Evolutionary conservation across 2,113 vertebrate species (phyloP), one percentile per base, ranked within the genome.

Genomic region (Danionella cerebrum): DNA sequence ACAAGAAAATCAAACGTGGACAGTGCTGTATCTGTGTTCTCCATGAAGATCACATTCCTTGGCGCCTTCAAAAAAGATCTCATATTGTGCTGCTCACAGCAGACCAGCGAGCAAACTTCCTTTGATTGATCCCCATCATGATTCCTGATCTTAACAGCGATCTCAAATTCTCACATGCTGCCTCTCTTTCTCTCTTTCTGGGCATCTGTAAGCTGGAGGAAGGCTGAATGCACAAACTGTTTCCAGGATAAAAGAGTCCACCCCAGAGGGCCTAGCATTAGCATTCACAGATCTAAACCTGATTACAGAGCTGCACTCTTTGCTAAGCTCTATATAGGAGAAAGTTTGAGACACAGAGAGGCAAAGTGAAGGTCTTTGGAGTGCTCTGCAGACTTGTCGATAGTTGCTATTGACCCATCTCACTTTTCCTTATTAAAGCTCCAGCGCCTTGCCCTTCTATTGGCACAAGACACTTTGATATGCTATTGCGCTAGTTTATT

Each of bases 341-440:
- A 63, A 63, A 39, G 38, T 50, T 41, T 41, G 42, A 45, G 22
- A 33, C 9, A 48, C 24, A 38, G 36, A 45, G 33, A 14, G 27
- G 21, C 16, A 7, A 67, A 60, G 50, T 31, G 45, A 67, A 50
- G 29, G 58, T 45, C 31, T 27, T 86, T 85, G 29, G 29, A 63
- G 38, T n/a, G 65, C 75, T 82, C 78, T 71, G 78, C 52, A 39
- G 70, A 72, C 76, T 77, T 22, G 39, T 87, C 85, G 71, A 86
- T 86, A 83, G 60, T 67, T 53, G 39, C 55, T 84, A 88, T 85
- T 84, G 84, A 87, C 76, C 83, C 70, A 76, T 79, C 73, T 69
- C 39, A 53, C 79, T 82, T 84, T 84, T 82, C 83, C 84, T 85
- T 78, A 82, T 80, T 65, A 78, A 72, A 69, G 73, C 72, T 82